A percentile compares a stretch with the other conserved stretches of the same genome.
These are phyloP conservation scores for Bursaphelenchus okinawaensis DNA, from an alignment of 2,888 invertebrate species.

Conservation along the genomic window DNA sequence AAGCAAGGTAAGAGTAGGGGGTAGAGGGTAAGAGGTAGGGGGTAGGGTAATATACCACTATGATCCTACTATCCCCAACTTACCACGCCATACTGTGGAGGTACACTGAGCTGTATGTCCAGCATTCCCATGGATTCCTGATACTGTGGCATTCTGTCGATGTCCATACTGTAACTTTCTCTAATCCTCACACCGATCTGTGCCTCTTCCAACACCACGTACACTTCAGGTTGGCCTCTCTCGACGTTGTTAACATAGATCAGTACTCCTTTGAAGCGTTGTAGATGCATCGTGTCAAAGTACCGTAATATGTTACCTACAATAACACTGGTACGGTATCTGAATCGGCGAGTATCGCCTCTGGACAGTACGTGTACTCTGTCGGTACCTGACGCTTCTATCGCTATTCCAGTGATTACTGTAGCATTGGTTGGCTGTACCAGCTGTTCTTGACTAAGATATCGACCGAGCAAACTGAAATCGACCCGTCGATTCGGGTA, in stretches of 20 bases:
- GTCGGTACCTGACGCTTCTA: conserved; percentile 54
- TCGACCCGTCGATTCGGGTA: conserved; percentile 55
- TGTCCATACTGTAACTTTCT: conserved; percentile 51
- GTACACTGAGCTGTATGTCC: conserved; percentile 46
- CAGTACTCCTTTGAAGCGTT: conserved; percentile 50
- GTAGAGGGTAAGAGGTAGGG: too few species aligned
- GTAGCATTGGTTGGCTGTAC: conserved; percentile 55
- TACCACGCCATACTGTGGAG: conserved; percentile 56
- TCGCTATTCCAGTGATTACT: conserved; percentile 53
- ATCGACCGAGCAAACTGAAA: conserved; percentile 52
- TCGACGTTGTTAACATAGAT: conserved; percentile 56
- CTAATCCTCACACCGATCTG: conserved; percentile 54
- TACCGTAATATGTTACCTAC: conserved; percentile 54
- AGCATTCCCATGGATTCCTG: conserved; percentile 55
- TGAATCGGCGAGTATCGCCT: conserved; percentile 48
- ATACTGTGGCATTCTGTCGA: conserved; percentile 48
- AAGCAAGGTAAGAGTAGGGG: too few species aligned
- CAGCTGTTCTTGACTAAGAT: conserved; percentile 49
- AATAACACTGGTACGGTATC: conserved; percentile 53
- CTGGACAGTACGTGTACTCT: conserved; percentile 35
- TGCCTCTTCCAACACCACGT: conserved; percentile 54
- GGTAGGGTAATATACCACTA: too few species aligned
- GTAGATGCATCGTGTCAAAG: conserved; percentile 55
- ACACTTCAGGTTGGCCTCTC: conserved; percentile 55
- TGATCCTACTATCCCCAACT: too few species aligned